phyloP scores from a whole-genome alignment of 1,140 invertebrate genomes.

The Yoshiicerus persimilis region DNA sequence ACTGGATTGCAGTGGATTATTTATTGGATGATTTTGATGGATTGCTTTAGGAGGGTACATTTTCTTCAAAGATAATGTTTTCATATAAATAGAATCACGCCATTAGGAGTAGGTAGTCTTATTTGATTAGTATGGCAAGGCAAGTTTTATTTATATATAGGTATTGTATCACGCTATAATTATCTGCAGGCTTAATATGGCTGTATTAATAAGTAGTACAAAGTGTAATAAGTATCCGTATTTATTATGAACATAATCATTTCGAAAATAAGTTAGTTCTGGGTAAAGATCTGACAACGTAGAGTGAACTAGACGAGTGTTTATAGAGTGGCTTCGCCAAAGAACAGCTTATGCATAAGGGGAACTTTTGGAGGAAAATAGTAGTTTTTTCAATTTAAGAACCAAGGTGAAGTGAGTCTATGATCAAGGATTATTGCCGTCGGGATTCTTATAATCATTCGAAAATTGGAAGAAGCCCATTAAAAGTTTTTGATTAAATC shows the following conservation, averaged over 20 bases:
- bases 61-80: not conserved
- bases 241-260: not conserved
- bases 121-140: no score
- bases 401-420: not conserved
- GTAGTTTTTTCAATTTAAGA: not conserved
- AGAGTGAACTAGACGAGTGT: no score
- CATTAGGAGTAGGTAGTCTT: no score
- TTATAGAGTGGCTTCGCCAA: no score
- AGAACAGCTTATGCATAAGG: no score
- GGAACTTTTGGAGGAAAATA: not conserved
- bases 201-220: no score
- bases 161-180: no score
- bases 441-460: not conserved
- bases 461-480: not conserved
- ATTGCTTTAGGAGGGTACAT: not conserved
- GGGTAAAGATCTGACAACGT: no score
- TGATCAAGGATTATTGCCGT: not conserved
- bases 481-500: not conserved
- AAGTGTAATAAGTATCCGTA: no score
- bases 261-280: not conserved
- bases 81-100: no score
- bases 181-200: no score
- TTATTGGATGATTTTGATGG: slow-evolving; percentile 28
- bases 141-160: no score
- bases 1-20: slow-evolving; percentile 9